Conservation (phyloP, 1,140 invertebrate genomes). For the Heliconius nattereri region DNA sequence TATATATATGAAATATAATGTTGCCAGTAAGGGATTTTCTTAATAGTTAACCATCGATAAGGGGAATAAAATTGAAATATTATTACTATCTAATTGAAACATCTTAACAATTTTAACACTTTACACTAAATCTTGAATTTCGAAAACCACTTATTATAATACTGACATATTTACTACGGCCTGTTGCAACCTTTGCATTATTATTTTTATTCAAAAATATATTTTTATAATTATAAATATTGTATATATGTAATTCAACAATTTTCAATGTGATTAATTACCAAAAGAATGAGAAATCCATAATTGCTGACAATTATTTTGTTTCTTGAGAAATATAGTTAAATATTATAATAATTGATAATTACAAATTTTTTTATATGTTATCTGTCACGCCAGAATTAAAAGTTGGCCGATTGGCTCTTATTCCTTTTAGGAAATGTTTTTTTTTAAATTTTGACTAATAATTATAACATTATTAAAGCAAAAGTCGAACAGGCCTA, state of each 20-base stretch:
- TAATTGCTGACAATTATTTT: no score
- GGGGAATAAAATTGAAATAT: conserved; percentile 60
- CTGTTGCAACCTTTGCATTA: not conserved
- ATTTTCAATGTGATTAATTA: no score
- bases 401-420: no score
- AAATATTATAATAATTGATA: no score
- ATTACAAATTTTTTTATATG: no score
- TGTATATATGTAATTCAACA: no score
- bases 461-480: not conserved
- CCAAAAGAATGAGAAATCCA: no score
- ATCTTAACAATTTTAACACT: conserved; percentile 65
- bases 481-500: conserved; percentile 22
- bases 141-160: conserved; percentile 63
- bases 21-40: conserved; percentile 43
- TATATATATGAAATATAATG: conserved; percentile 40
- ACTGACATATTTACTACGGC: conserved; percentile 53
- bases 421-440: no score
- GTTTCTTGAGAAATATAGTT: no score
- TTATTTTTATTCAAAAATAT: not conserved
- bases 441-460: not conserved
- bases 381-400: no score
- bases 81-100: conserved; percentile 59
- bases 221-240: no score
- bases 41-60: conserved; percentile 67
- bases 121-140: conserved; percentile 57